Evolutionary conservation across 2,113 vertebrate species (phyloP), one percentile per base, ranked within the genome.

Genomic region (Hassar affinis): DNA sequence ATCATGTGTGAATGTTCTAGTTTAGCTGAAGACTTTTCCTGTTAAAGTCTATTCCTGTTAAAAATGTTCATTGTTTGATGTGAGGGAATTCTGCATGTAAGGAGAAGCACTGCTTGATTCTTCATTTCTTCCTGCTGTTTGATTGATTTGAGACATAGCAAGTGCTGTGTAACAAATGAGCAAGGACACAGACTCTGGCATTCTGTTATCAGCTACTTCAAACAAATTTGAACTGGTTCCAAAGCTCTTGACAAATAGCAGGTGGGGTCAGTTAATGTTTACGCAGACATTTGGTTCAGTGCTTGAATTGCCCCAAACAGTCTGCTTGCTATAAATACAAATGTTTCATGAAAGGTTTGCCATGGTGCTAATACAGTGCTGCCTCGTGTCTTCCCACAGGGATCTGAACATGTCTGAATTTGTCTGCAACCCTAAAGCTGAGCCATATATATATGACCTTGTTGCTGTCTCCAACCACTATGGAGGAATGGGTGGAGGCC

Each of bases 401-500:
- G 96, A 95, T 89, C 93, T 98, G 91, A 95, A 96, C 92, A 98
- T 98, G 97, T 98, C 97, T 0, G 96, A 98, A 91, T 98, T 98
- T 92, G 96, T 98, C 84, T 98, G 95, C 0, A 96, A 98, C 88
- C 96, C 93, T 0, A 95, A 95, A 87, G 96, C 97, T 30, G 93
- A 93, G 64, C 97, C 96, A 6, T 98, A 96, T 0, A 85, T 95
- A 33, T 98, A 98, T 25, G 97, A 98, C 93, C 97, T 98, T 82
- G 94, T 98, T 79, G 97, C 97, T 0, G 96, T 98, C 86, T 97
- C 97, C 80, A 98, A 98, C 94, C 97, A 98, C 91, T 98, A 98
- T 76, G 97, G 97, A 91, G 97, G 95, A 93, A 97, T 98, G 97
- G 97, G 97, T 68, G 97, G 97, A 57, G 97, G 97, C 83, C 97